Evolutionary conservation across 1,140 invertebrate genomes (phyloP).

Genomic region (Diachasma alloeum): DNA sequence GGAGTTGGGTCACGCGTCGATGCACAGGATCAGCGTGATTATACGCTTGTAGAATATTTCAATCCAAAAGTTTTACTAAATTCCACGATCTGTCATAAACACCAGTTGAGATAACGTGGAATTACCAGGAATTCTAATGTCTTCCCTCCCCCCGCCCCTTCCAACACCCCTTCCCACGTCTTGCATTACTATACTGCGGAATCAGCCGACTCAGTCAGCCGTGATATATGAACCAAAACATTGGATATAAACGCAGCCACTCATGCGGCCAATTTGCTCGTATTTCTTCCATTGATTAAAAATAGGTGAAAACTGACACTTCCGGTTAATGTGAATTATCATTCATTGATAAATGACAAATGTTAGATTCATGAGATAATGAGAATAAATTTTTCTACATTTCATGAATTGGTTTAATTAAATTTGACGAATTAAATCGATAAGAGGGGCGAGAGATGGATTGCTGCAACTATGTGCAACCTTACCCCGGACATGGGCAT

Average conservation of each 20-base stretch:
- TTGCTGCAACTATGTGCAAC: constrained; percentile 67
- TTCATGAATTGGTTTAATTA: not conserved
- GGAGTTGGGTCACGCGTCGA: not conserved
- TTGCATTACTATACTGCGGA: not conserved
- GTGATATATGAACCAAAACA: constrained; percentile 13
- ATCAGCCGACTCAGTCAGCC: not conserved
- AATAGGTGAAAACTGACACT: constrained; percentile 2
- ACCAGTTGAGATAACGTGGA: not conserved
- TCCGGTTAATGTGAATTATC: not conserved
- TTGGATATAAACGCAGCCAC: not conserved
- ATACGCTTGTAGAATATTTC: not conserved
- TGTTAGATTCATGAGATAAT: not conserved
- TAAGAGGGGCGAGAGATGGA: constrained; percentile 52
- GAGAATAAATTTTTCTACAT: not conserved
- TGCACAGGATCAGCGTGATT: not conserved
- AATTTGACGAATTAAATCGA: not conserved
- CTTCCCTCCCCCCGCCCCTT: not conserved
- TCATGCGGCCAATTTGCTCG: constrained; percentile 9
- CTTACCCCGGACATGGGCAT: constrained; percentile 58
- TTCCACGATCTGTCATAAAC: too few species aligned
- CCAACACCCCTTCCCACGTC: not conserved
- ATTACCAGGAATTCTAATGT: not conserved
- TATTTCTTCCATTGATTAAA: constrained; percentile 17
- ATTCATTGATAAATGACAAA: not conserved
- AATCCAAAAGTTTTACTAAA: not conserved